Conservation (phyloP, 2,113 vertebrate species). For the Hiodon tergisus region DNA sequence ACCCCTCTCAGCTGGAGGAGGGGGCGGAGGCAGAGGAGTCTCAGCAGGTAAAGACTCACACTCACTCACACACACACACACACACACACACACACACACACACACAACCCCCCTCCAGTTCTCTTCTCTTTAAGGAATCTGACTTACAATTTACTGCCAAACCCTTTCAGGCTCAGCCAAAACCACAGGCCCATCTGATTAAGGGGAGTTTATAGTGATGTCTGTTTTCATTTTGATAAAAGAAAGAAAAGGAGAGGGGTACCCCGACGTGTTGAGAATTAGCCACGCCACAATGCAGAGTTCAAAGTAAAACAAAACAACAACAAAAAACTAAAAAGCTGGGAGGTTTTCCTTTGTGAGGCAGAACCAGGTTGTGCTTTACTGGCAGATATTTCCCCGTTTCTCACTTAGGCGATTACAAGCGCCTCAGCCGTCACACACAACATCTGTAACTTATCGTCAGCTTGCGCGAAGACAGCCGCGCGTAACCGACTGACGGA, state of each 20-base stretch:
- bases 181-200: constrained; percentile 64
- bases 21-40: no score
- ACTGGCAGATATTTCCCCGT: constrained; percentile 1
- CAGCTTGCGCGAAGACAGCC: neutral
- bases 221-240: constrained; percentile 62
- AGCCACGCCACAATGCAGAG: constrained; percentile 29
- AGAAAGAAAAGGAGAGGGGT: constrained; percentile 31
- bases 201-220: constrained; percentile 53
- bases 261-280: constrained; percentile 34
- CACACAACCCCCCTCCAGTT: constrained; percentile 42
- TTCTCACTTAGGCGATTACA: neutral
- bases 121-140: constrained; percentile 64
- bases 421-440: neutral
- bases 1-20: no score
- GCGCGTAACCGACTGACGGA: neutral
- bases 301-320: constrained; percentile 35
- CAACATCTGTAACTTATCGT: neutral
- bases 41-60: no score
- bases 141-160: constrained; percentile 64
- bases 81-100: no score
- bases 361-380: neutral
- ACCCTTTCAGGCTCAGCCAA: constrained; percentile 65
- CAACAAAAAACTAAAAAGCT: constrained; percentile 19
- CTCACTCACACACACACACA: constrained; percentile 13
- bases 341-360: constrained; percentile 1